phyloP scores from a whole-genome alignment of 2,797 vertebrate genomes.

The Cyprinodon diabolis region DNA sequence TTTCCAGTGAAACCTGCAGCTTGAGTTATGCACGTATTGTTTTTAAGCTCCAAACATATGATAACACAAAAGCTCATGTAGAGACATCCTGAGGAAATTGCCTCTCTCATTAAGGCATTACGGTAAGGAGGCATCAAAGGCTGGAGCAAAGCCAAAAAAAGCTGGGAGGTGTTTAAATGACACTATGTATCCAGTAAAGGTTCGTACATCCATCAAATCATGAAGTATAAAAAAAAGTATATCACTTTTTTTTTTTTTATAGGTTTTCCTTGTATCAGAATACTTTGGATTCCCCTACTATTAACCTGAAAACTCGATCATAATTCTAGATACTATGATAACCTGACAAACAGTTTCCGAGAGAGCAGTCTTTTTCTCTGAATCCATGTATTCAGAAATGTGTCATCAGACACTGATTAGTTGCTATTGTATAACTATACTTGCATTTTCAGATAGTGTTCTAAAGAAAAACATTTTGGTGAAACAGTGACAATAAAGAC shows the following conservation, averaged over 20 bases:
- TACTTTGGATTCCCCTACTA: constrained; percentile 20
- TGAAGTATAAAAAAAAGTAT: not conserved
- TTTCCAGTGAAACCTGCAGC: constrained; percentile 23
- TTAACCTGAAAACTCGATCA: constrained; percentile 41
- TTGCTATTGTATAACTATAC: no score
- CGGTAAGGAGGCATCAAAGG: constrained; percentile 56
- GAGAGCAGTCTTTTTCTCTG: constrained; percentile 41
- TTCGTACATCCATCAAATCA: not conserved
- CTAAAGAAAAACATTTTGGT: no score
- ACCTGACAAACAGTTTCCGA: constrained; percentile 1
- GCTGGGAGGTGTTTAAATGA: constrained; percentile 2
- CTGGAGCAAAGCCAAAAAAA: constrained; percentile 26
- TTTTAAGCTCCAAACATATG: constrained; percentile 38
- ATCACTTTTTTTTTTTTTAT: not conserved
- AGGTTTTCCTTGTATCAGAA: constrained; percentile 25
- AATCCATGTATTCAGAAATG: constrained; percentile 40
- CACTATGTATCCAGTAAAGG: not conserved
- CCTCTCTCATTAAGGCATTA: constrained; percentile 53
- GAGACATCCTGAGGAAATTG: constrained; percentile 69
- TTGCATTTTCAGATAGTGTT: no score
- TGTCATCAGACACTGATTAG: constrained; percentile 10
- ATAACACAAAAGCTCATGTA: constrained; percentile 31
- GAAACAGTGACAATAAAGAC: not conserved
- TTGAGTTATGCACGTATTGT: constrained; percentile 18
- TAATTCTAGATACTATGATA: constrained; percentile 30